Evolutionary conservation across 2,797 vertebrate genomes (phyloP).

Genomic region (Notolepis coatsorum): DNA sequence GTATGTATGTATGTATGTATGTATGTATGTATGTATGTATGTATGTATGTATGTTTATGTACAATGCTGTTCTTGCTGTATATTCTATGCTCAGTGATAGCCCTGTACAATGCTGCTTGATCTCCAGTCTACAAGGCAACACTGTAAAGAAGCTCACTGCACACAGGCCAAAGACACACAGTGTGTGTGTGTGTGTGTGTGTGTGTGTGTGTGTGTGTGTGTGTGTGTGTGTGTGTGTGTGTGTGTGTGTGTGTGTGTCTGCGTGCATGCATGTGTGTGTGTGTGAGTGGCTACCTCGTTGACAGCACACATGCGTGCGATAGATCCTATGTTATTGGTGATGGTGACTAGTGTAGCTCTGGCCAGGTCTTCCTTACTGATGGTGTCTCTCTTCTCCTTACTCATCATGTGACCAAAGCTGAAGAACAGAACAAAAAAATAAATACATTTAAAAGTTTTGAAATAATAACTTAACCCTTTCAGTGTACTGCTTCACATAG

Average conservation of each 20-base stretch:
- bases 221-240: background rate
- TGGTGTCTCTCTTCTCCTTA: constrained; percentile 89
- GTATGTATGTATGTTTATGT: background rate
- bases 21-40: background rate
- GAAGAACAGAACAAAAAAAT: no score
- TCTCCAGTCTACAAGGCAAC: constrained; percentile 96
- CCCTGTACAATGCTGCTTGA: constrained; percentile 98
- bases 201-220: background rate
- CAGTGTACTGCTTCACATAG: no score
- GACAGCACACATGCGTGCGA: constrained; percentile 90
- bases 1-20: background rate
- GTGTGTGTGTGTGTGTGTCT: background rate
- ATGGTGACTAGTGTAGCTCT: constrained; percentile 90
- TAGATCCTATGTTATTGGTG: constrained; percentile 91
- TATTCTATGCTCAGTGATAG: constrained; percentile 90
- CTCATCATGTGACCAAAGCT: constrained; percentile 88
- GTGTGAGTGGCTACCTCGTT: constrained; percentile 82
- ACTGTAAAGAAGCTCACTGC: constrained; percentile 97
- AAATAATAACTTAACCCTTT: no score
- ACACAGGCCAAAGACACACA: no score
- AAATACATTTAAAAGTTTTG: no score
- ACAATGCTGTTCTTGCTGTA: constrained; percentile 26
- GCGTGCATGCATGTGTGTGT: background rate
- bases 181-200: background rate
- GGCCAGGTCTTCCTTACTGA: constrained; percentile 91